A percentile compares a stretch with the other conserved stretches of the same genome.
Evolutionary conservation across 23 tunicate genomes (phyloP).

Genomic region (Ciona savignyi): DNA sequence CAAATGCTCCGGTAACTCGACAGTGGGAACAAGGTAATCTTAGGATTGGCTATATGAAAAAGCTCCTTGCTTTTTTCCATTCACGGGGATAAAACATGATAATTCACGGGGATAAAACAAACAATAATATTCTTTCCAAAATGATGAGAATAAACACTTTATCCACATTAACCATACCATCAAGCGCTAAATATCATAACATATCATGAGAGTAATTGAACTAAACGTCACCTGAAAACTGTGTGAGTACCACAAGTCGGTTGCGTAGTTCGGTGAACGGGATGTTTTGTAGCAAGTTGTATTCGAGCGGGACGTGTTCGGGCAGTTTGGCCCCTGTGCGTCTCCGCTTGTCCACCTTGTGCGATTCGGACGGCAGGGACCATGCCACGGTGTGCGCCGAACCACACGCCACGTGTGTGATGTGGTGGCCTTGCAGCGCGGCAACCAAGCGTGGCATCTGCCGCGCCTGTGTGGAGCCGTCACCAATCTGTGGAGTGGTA

Average conservation of each 20-base stretch:
- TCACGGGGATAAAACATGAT: no score
- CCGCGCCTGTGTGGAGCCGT: conserved; percentile 60
- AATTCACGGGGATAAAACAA: no score
- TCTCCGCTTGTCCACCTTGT: background rate
- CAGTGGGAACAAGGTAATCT: no score
- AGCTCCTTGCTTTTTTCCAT: no score
- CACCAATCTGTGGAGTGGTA: conserved; percentile 54
- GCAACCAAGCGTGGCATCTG: conserved; percentile 36
- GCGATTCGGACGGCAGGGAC: conserved; percentile 24
- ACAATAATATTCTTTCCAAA: no score
- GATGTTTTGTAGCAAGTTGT: conserved; percentile 55
- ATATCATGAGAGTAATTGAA: no score
- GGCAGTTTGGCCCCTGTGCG: conserved; percentile 32
- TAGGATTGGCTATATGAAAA: no score
- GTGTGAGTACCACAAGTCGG: conserved; percentile 50
- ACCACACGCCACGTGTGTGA: conserved; percentile 73
- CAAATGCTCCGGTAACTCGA: no score
- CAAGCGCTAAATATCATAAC: no score
- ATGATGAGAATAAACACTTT: no score
- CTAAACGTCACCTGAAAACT: conserved; percentile 60
- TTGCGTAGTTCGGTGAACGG: conserved; percentile 44
- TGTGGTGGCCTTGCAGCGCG: conserved; percentile 47
- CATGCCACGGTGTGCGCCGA: conserved; percentile 90
- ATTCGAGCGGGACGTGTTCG: conserved; percentile 53
- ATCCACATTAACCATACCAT: no score